A percentile compares a stretch with the other conserved stretches of the same genome.
Evolutionary conservation across 2,888 invertebrate genomes (phyloP).

Genomic region (Neelides folsomi): DNA sequence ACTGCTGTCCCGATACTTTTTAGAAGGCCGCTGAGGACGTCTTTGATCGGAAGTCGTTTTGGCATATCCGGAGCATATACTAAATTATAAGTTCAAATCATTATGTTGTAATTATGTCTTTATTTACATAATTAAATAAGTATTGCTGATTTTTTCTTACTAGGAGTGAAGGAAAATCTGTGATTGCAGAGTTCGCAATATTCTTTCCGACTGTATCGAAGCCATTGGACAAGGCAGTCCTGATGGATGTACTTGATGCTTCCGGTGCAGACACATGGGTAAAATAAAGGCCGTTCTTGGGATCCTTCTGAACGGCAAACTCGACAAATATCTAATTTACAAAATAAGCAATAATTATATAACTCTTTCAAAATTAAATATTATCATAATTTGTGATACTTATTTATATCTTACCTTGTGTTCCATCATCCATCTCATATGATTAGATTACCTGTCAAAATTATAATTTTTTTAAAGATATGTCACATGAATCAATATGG

Average conservation of each 20-base stretch:
- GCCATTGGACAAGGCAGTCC: slow-evolving; percentile 97
- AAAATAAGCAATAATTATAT: no score
- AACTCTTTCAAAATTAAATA: not conserved
- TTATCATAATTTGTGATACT: no score
- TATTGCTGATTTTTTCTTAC: slow-evolving; percentile 36
- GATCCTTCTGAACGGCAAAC: slow-evolving; percentile 92
- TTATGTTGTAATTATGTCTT: not conserved
- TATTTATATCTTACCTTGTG: slow-evolving; percentile 14
- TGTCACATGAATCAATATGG: no score
- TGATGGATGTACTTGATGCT: slow-evolving; percentile 99
- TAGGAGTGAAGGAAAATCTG: slow-evolving; percentile 94
- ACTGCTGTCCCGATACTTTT: slow-evolving; percentile 82
- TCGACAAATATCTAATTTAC: slow-evolving; percentile 72
- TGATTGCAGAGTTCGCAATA: slow-evolving; percentile 97
- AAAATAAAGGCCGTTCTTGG: slow-evolving; percentile 82
- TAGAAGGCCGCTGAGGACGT: slow-evolving; percentile 78
- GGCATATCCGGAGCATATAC: slow-evolving; percentile 99
- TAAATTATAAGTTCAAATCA: slow-evolving; percentile 33
- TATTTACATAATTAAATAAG: not conserved
- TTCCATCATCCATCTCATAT: slow-evolving; percentile 18
- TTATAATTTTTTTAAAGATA: no score
- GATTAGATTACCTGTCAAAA: no score
- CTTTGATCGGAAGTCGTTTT: slow-evolving; percentile 80
- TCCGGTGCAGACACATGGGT: slow-evolving; percentile 97
- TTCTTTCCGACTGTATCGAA: slow-evolving; percentile 95